Evolutionary conservation across 92 coral and sea anemone genomes (phyloP), one percentile per base, ranked within the genome.

Genomic region (Phenganax subtilis): DNA sequence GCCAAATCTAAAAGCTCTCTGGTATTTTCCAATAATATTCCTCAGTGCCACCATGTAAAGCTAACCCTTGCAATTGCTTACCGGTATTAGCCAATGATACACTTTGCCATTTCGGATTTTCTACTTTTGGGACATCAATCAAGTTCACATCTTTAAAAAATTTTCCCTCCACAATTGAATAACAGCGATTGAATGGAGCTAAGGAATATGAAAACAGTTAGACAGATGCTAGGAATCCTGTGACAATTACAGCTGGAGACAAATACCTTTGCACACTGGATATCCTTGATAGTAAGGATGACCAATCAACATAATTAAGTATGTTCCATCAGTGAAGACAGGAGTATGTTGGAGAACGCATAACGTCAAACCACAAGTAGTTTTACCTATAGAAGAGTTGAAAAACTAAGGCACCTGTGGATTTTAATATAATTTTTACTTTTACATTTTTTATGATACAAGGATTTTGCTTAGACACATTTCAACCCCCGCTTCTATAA

Each of bases 161-260:
- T 29, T 80, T 87, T 5, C 97, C 98, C 83, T 94, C 98, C 88
- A 88, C 31, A 76, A 89, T 88, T 51, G 98, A 91, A 84, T 92
- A 94, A 75, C 97, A 94, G 85, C 90, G 89, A 68, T 89, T 91
- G 58, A 80, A 84, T 20, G 98, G 97, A 73, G 91, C 98, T 94
- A 59, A 56, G 28, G 58, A 76, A n/a, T 47, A 29, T 9, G 20
- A 73, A 56, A 51, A 8, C 51, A 75, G 9, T 51, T 53, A 14
- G 3, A 37, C 70, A 20, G 88, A 85, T 51, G 65, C 25, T 14
- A 59, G 4, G 65, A 20, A 14, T 59, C 16, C 25, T 3, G 65
- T 14, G 65, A 14, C 25, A 14, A 3, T 59, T 59, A 20, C 7
- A 59, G 27, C 65, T 59, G 16, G 65, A 20, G 16, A 59, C n/a